Conservation (phyloP, 2,113 vertebrate species). For the Orientallactaga bullata region DNA sequence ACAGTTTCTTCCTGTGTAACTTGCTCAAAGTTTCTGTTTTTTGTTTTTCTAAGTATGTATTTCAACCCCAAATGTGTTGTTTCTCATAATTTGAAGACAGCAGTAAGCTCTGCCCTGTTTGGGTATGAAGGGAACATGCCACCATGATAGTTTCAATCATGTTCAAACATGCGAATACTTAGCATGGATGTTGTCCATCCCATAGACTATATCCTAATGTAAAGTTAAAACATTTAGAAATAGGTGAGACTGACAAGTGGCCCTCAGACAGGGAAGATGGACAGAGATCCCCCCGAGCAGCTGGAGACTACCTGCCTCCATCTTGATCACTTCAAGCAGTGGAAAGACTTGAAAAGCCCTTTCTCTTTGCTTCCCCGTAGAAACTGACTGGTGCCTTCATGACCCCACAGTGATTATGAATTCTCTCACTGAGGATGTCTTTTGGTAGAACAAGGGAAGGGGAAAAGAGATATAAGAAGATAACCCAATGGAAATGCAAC, state of each 20-base stretch:
- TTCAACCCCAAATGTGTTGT: background rate
- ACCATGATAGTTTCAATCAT: background rate
- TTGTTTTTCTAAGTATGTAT: slow-evolving; percentile 33
- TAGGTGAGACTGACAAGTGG: background rate
- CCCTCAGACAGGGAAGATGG: background rate
- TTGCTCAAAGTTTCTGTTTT: slow-evolving; percentile 37
- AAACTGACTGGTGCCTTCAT: no score
- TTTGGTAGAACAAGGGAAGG: no score
- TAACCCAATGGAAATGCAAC: no score
- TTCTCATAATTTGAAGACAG: slow-evolving; percentile 21
- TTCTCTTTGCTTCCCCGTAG: no score
- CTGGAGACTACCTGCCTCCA: accelerated
- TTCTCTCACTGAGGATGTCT: no score
- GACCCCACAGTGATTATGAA: no score
- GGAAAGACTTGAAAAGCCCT: background rate
- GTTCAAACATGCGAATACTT: background rate
- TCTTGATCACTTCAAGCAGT: accelerated
- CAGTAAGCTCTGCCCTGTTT: background rate
- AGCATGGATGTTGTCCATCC: background rate
- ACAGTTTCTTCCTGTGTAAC: slow-evolving; percentile 29
- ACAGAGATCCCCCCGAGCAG: background rate
- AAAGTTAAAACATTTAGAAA: background rate
- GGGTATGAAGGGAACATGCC: background rate
- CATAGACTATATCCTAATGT: background rate
- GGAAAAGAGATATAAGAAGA: no score